Percentiles rank a stretch among this genome's conserved stretches.
phyloP scores from a whole-genome alignment of 2,797 vertebrate genomes.

The Vultur gryphus region DNA sequence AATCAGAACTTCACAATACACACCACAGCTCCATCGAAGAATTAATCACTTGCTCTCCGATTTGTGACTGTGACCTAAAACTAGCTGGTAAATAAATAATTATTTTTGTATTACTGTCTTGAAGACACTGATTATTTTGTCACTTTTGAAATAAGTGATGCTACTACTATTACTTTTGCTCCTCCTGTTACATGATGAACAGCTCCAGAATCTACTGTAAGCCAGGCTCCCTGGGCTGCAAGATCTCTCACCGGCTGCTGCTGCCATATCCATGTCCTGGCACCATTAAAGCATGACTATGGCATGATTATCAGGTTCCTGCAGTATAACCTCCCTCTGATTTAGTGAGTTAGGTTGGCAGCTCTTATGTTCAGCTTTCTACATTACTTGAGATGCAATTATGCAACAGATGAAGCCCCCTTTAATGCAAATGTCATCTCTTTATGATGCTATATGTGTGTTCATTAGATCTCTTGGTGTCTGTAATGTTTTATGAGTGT shows the following conservation, averaged over 20 bases:
- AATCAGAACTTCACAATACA: background rate
- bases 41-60: background rate
- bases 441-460: background rate
- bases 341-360: background rate
- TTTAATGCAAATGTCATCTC: constrained; percentile 23
- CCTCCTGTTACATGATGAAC: background rate
- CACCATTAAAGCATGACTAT: background rate
- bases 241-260: background rate
- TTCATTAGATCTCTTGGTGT: background rate
- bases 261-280: background rate
- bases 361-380: background rate
- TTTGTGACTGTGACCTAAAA: background rate
- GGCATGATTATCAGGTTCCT: background rate
- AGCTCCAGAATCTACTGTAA: background rate
- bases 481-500: background rate
- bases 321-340: background rate
- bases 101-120: background rate
- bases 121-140: background rate
- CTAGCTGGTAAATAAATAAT: background rate
- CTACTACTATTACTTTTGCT: background rate
- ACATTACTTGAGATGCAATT: background rate
- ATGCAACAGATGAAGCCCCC: background rate
- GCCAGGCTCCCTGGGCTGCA: background rate
- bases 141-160: background rate
- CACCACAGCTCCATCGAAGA: background rate